These are phyloP conservation scores for Buathra laborator DNA, from an alignment of 2,888 invertebrate genomes.

Conservation along the genomic window DNA sequence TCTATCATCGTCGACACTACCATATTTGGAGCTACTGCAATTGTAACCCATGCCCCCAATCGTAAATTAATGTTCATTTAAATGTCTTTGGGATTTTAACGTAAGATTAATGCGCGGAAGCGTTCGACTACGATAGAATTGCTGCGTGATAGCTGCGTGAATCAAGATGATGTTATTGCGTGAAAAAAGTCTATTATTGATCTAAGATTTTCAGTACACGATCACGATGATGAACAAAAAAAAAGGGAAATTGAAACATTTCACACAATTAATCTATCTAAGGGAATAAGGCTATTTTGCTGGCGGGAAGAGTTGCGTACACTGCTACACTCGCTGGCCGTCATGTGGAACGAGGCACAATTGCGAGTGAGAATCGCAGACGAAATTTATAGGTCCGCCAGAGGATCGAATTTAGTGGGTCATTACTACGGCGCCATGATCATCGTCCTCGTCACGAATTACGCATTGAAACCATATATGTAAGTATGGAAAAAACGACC, in stretches of 20 bases:
- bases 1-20: too few relatives aligned
- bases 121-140: too few relatives aligned
- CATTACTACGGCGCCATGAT: conserved; percentile 44
- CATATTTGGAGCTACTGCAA: too few relatives aligned
- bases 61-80: too few relatives aligned
- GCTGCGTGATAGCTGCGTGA: too few relatives aligned
- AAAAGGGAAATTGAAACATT: background rate
- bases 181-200: too few relatives aligned
- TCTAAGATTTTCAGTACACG: background rate
- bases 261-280: background rate
- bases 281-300: conserved; percentile 43
- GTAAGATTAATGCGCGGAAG: too few relatives aligned
- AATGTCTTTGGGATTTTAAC: too few relatives aligned
- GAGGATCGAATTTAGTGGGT: conserved; percentile 3
- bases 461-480: conserved; percentile 44
- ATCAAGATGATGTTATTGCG: too few relatives aligned
- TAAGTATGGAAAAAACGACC: background rate
- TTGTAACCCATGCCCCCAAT: too few relatives aligned
- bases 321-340: conserved; percentile 28
- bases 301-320: conserved; percentile 34
- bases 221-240: background rate
- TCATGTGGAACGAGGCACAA: conserved; percentile 52
- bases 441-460: conserved; percentile 32
- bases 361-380: conserved; percentile 15
- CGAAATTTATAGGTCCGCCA: conserved; percentile 34